Base-by-base conservation (phyloP, 2,113 vertebrate species). In the Oenanthe oenanthe region DNA sequence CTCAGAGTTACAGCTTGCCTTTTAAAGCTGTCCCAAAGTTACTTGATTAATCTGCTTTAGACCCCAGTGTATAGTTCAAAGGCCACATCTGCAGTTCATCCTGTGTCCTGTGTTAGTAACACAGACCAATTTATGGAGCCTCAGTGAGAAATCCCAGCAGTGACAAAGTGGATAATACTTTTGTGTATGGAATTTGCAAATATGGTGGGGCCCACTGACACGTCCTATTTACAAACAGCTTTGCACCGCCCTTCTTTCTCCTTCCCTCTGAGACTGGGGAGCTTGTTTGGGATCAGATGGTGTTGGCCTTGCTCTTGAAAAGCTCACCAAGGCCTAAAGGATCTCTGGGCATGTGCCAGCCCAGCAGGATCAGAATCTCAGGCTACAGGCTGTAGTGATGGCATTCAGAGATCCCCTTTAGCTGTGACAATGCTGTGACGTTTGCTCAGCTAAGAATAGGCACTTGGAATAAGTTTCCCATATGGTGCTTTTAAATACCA, bases 381-480 rank as follows among this genome's bases (percentile, higher is more conserved):
- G 50, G 92, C 90, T 82, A 15, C 79, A 73, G 92, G 89, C 92
- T 72, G 92, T 75, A 89, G 80, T 81, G 79, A 34, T 68, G 87
- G 82, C 86, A 82, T 36, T 76, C 85, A 91, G 89, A 84, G 91
- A 89, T 96, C 17, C 16, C 63, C 93, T 94, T 95, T 88, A 95
- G 85, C 96, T 94, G 53, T 96, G 95, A 94, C 61, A 58, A 76
- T 87, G 95, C 73, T 78, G 73, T 79, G 77, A 53, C 6, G 13
- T 95, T 97, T 92, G 63, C 81, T 77, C 48, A 93, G 65, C 93
- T 96, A 97, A 97, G 95, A 96, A 97, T 67, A 94, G 66, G 85
- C 91, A 43, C n/a, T n/a, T 85, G 51, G 65, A 79, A 6, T 45
- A 85, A 71, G 90, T 96, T 96, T 91, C 78, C 48, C 75, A 62